Conservation (phyloP, 2,797 vertebrate species). For the Schizopygopsis malacanthus region DNA sequence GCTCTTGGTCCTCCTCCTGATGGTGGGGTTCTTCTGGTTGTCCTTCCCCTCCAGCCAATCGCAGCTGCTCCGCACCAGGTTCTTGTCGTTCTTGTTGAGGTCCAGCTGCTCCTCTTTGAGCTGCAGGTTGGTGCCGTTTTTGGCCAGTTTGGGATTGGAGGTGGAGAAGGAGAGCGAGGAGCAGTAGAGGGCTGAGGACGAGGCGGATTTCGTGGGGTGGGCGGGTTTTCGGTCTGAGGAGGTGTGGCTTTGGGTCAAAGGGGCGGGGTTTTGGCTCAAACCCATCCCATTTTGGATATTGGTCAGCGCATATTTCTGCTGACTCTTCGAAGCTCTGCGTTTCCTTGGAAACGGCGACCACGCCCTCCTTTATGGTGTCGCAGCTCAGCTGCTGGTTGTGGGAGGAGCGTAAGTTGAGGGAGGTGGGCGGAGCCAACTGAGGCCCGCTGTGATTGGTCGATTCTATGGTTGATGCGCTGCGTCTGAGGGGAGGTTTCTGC, state of each 20-base stretch:
- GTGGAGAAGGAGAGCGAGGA: constrained; percentile 79
- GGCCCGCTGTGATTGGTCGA: constrained; percentile 82
- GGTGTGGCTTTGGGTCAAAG: constrained; percentile 70
- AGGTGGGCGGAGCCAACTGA: constrained; percentile 85
- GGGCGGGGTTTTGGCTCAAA: constrained; percentile 80
- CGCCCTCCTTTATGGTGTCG: constrained; percentile 81
- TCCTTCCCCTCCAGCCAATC: constrained; percentile 90
- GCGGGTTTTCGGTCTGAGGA: constrained; percentile 71
- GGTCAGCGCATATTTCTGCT: constrained; percentile 90
- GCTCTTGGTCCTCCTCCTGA: constrained; percentile 90
- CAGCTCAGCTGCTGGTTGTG: constrained; percentile 93
- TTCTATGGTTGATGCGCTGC: constrained; percentile 84
- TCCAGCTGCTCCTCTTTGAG: constrained; percentile 92
- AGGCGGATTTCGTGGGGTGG: constrained; percentile 78
- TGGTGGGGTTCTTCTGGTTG: constrained; percentile 78
- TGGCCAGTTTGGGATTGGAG: constrained; percentile 93
- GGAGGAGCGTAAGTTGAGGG: constrained; percentile 91
- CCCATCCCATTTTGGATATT: constrained; percentile 91
- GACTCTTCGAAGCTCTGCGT: constrained; percentile 88
- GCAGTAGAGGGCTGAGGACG: constrained; percentile 82
- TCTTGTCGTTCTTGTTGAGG: constrained; percentile 85
- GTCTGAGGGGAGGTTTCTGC: constrained; percentile 88
- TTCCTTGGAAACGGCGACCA: constrained; percentile 74
- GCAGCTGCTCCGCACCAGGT: constrained; percentile 77
- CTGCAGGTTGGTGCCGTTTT: constrained; percentile 97